A percentile compares a stretch with the other conserved stretches of the same genome.
These are phyloP conservation scores for Corythoichthys intestinalis DNA, from an alignment of 2,113 vertebrate genomes.

Conservation along the genomic window DNA sequence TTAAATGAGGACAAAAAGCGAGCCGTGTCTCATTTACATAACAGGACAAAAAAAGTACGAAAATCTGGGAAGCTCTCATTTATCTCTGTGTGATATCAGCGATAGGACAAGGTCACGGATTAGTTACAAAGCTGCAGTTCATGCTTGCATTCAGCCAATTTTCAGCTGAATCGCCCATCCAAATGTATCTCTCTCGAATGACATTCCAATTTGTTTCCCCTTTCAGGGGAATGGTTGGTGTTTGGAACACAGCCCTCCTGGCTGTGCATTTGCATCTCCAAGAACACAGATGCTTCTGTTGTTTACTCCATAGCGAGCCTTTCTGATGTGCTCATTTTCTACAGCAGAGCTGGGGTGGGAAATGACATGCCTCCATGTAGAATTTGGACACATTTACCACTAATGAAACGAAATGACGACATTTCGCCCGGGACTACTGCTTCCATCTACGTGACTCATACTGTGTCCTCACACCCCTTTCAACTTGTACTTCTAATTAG, in stretches of 20 bases:
- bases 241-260: constrained; percentile 29
- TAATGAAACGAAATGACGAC: constrained; percentile 59
- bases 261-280: constrained; percentile 38
- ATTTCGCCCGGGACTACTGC: constrained; percentile 33
- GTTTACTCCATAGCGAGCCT: constrained; percentile 31
- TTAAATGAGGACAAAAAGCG: constrained; percentile 14
- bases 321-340: constrained; percentile 50
- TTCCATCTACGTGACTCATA: constrained; percentile 32
- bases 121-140: constrained; percentile 41
- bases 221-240: constrained; percentile 33
- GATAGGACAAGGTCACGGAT: constrained; percentile 37
- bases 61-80: constrained; percentile 37
- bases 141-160: constrained; percentile 48
- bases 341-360: constrained; percentile 17
- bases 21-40: constrained; percentile 28
- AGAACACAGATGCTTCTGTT: constrained; percentile 52
- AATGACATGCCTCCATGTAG: constrained; percentile 34
- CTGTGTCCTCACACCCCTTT: constrained; percentile 31
- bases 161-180: constrained; percentile 40
- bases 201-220: constrained; percentile 38
- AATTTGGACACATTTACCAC: constrained; percentile 44
- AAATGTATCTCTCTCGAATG: constrained; percentile 41
- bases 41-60: constrained; percentile 21
- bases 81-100: constrained; percentile 33
- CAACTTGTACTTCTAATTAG: constrained; percentile 38